Conservation (phyloP, 2,888 invertebrate genomes). For the Panzeria rudis region DNA sequence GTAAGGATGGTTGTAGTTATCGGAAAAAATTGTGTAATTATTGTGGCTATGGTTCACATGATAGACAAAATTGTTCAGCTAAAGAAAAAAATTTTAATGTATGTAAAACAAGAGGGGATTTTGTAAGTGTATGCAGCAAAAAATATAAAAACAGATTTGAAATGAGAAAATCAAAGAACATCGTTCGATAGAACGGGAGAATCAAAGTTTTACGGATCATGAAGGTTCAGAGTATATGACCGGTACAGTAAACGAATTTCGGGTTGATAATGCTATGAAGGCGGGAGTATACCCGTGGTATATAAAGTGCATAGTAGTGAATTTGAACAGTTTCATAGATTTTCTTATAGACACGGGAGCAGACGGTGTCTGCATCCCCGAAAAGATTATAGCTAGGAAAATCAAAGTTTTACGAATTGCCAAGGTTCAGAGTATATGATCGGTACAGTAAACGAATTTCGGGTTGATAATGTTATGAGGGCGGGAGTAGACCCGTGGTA, state of each 20-base stretch:
- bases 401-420: background rate
- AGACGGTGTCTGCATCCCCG: constrained; percentile 32
- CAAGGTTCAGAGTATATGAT: background rate
- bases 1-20: background rate
- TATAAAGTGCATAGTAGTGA: background rate
- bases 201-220: background rate
- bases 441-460: background rate
- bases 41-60: background rate
- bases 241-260: background rate
- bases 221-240: background rate
- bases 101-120: background rate
- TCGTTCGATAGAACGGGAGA: background rate
- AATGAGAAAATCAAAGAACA: background rate
- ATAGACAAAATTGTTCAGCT: background rate
- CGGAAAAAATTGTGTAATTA: background rate
- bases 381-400: background rate
- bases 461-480: background rate
- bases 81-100: background rate
- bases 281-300: background rate
- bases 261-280: background rate
- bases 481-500: background rate
- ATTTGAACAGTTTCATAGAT: background rate
- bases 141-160: background rate
- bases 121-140: background rate
- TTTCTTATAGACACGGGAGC: constrained; percentile 36